Conservation (phyloP, 2,888 invertebrate species). For the Listrodromus nycthemerus region DNA sequence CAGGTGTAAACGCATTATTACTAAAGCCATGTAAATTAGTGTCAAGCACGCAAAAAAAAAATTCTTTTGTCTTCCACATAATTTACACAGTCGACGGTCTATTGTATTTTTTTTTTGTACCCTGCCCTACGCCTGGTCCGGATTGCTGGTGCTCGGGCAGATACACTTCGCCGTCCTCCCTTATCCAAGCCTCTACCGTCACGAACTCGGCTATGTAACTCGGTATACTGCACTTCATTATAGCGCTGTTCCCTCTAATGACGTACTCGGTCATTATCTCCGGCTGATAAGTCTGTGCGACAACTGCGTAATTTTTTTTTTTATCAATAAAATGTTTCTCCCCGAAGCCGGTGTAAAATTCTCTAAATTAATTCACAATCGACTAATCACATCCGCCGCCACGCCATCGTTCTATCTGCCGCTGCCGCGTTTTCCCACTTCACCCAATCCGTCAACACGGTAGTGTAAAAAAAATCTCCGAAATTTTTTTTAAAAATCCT, state of each 20-base stretch:
- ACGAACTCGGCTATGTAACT: slow-evolving; percentile 91
- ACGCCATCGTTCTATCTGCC: slow-evolving; percentile 52
- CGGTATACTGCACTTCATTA: slow-evolving; percentile 90
- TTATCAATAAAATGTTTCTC: slow-evolving; percentile 24
- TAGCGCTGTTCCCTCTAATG: slow-evolving; percentile 90
- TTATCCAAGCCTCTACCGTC: slow-evolving; percentile 89
- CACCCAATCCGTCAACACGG: slow-evolving; percentile 13
- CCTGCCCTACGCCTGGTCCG: slow-evolving; percentile 74
- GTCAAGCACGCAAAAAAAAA: slow-evolving; percentile 10
- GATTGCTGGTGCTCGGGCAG: slow-evolving; percentile 75
- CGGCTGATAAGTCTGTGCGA: slow-evolving; percentile 90
- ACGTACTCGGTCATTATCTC: slow-evolving; percentile 91
- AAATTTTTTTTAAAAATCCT: background rate
- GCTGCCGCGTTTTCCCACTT: slow-evolving; percentile 42
- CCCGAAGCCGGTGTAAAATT: background rate
- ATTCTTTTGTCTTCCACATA: slow-evolving; percentile 24
- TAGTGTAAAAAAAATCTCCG: background rate
- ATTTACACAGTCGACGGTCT: background rate
- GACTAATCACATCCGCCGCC: slow-evolving; percentile 64
- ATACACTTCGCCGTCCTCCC: slow-evolving; percentile 87
- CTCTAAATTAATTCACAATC: slow-evolving; percentile 5
- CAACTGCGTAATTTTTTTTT: slow-evolving; percentile 85
- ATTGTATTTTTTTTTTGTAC: slow-evolving; percentile 68
- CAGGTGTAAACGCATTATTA: slow-evolving; percentile 3
- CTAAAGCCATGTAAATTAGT: slow-evolving; percentile 23